Conservation (phyloP, 1,140 invertebrate genomes). For the Brachystomella parvula region DNA sequence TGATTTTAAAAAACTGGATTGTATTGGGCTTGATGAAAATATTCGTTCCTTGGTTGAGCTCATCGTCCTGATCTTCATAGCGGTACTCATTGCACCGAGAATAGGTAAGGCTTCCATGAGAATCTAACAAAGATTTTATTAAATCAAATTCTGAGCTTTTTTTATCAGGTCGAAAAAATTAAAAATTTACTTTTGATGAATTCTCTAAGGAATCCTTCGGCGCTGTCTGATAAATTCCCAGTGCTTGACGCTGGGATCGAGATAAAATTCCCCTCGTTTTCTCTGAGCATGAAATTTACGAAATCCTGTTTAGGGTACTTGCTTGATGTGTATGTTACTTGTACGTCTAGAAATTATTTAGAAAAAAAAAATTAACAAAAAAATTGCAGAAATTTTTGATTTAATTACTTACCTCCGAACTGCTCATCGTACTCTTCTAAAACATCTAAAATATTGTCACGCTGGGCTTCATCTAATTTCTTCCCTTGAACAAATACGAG, state of each 20-base stretch:
- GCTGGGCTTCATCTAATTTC: slow-evolving; percentile 17
- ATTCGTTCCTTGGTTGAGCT: slow-evolving; percentile 9
- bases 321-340: slow-evolving; percentile 24
- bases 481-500: slow-evolving; percentile 29
- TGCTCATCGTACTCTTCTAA: slow-evolving; percentile 9
- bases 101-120: slow-evolving; percentile 26
- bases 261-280: slow-evolving; percentile 15
- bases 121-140: slow-evolving; percentile 12
- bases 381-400: background rate
- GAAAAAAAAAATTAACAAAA: background rate
- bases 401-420: slow-evolving; percentile 26
- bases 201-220: slow-evolving; percentile 14
- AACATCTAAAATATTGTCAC: slow-evolving; percentile 11
- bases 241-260: slow-evolving; percentile 1
- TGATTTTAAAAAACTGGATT: slow-evolving; percentile 33
- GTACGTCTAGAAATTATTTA: slow-evolving; percentile 24
- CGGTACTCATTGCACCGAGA: slow-evolving; percentile 19
- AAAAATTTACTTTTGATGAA: slow-evolving; percentile 25
- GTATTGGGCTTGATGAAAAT: slow-evolving; percentile 20
- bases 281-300: slow-evolving; percentile 5
- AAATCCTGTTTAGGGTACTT: slow-evolving; percentile 21
- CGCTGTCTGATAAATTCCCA: slow-evolving; percentile 20
- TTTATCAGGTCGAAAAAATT: background rate
- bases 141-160: background rate
- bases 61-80: slow-evolving; percentile 23